Evolutionary conservation across 2,888 invertebrate species (phyloP).

Genomic region (Candidula unifasciata): DNA sequence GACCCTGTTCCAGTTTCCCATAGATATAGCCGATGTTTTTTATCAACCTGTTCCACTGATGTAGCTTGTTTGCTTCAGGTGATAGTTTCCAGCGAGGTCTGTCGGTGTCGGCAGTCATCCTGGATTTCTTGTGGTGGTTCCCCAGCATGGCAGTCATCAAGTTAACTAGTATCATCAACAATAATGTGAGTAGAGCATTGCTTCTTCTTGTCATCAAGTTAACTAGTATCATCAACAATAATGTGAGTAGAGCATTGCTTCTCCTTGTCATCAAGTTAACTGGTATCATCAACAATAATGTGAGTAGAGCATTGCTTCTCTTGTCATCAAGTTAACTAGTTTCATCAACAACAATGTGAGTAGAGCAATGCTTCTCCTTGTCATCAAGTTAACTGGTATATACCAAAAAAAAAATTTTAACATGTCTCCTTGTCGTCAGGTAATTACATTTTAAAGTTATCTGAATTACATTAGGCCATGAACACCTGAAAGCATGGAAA

Average conservation of each 20-base stretch:
- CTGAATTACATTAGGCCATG: too few species aligned
- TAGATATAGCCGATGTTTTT: too few species aligned
- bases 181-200: conserved; percentile 46
- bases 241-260: conserved; percentile 14
- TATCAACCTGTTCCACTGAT: too few species aligned
- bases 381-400: neutral
- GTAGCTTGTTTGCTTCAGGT: conserved; percentile 17
- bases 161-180: conserved; percentile 48
- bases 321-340: neutral
- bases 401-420: too few species aligned
- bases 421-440: too few species aligned
- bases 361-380: too few species aligned
- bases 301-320: too few species aligned
- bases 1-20: too few species aligned
- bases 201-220: neutral
- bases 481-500: too few species aligned
- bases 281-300: neutral
- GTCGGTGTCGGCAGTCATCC: conserved; percentile 20
- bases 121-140: conserved; percentile 50
- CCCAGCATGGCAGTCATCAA: conserved; percentile 52
- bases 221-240: conserved; percentile 2
- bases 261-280: neutral
- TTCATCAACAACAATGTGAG: conserved; percentile 2
- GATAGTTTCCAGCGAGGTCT: conserved; percentile 35
- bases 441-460: too few species aligned